Conservation (phyloP, 2,888 invertebrate genomes). For the Ethmia dodecea region DNA sequence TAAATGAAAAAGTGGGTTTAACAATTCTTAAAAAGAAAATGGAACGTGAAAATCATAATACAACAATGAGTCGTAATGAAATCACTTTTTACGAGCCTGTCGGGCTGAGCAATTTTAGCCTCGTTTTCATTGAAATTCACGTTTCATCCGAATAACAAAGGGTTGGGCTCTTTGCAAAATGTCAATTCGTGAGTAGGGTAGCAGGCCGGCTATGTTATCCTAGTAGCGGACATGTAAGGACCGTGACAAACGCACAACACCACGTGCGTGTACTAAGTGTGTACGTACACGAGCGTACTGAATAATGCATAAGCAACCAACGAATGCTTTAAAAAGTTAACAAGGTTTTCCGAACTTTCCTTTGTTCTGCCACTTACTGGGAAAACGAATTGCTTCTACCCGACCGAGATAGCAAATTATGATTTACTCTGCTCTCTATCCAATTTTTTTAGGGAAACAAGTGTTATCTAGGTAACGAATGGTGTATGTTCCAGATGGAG, state of each 20-base stretch:
- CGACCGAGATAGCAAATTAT: conserved; percentile 24
- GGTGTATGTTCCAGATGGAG: conserved; percentile 3
- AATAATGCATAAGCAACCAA: conserved; percentile 66
- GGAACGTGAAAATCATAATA: conserved; percentile 61
- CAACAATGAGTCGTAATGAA: conserved; percentile 65
- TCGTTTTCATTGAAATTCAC: conserved; percentile 69
- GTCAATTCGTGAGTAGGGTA: conserved; percentile 66
- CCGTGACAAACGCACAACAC: conserved; percentile 41
- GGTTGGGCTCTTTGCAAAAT: conserved; percentile 60
- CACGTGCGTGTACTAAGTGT: conserved; percentile 31
- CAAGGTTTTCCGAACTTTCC: conserved; percentile 70
- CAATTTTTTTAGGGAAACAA: too few species aligned
- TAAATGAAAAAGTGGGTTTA: conserved; percentile 44
- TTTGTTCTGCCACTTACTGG: conserved; percentile 61
- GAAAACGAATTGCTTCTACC: conserved; percentile 60
- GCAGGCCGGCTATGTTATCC: conserved; percentile 36
- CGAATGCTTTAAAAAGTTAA: conserved; percentile 74
- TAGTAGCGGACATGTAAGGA: conserved; percentile 29
- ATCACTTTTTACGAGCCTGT: conserved; percentile 54
- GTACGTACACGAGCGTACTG: conserved; percentile 41
- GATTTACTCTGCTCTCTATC: conserved; percentile 18
- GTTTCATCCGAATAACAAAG: conserved; percentile 64
- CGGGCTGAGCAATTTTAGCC: conserved; percentile 61
- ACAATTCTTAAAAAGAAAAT: conserved; percentile 53
- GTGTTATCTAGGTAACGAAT: background rate